These are phyloP conservation scores for Caenorhabditis uteleia DNA, from an alignment of 2,888 invertebrate genomes.

Conservation along the genomic window DNA sequence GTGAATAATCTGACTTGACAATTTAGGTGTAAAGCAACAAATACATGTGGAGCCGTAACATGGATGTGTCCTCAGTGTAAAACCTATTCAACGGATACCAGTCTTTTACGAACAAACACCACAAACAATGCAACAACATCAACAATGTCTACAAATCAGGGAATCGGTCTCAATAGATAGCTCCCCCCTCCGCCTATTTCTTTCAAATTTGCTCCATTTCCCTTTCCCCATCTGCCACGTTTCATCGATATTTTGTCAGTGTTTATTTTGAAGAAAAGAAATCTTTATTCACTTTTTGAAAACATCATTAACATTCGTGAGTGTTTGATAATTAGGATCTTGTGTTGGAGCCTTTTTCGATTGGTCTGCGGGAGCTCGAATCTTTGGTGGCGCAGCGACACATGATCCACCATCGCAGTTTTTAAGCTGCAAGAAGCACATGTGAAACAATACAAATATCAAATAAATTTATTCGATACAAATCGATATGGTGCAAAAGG, in stretches of 20 bases:
- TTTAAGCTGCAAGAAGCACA: no score
- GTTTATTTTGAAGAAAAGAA: background rate
- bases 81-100: conserved; percentile 61
- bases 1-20: background rate
- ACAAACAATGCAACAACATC: conserved; percentile 7
- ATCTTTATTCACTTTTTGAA: background rate
- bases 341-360: conserved; percentile 2
- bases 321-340: conserved; percentile 8
- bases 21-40: conserved; percentile 62
- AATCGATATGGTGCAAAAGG: no score
- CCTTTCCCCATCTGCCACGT: background rate
- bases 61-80: conserved; percentile 69
- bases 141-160: conserved; percentile 1
- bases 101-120: conserved; percentile 33
- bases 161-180: background rate
- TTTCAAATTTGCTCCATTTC: background rate
- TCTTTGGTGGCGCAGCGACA: background rate
- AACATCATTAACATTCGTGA: conserved; percentile 4
- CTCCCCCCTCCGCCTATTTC: no score
- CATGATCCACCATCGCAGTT: no score
- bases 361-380: background rate
- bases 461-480: conserved; percentile 1
- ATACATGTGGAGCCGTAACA: conserved; percentile 56
- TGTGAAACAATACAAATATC: no score
- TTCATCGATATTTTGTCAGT: background rate